Evolutionary conservation across 2,888 invertebrate genomes (phyloP), one percentile per base, ranked within the genome.

Genomic region (Hypselothyrea guttata): DNA sequence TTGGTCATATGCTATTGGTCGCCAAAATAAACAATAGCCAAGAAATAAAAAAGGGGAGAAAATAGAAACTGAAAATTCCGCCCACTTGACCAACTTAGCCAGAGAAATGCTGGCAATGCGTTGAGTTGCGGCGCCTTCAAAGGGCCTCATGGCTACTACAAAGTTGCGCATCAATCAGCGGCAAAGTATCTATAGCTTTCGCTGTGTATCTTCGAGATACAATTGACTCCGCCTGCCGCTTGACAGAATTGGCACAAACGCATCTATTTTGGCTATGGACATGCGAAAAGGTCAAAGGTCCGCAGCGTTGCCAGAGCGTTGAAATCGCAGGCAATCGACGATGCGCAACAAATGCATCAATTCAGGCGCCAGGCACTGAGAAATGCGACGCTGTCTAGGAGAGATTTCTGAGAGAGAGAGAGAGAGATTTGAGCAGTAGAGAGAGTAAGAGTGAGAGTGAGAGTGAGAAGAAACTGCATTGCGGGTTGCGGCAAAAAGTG

Each of bases 181-280:
- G 45, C 52, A 40, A 44, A 48, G 55, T 62, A 37, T 51, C 46
- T 52, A 40, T 34, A 38, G 13, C 35, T 60, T 27, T 3, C 9
- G n/a, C 51, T 46, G 30, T 46, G 61, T 55, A 64, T 69, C 74
- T 53, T 62, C 37, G 42, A 74, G 64, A 58, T 70, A 48, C 60
- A 48, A 56, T 42, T 45, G 53, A 40, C 34, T 53, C 59, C 57
- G 55, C 28, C 66, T 52, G 55, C 53, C 38, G 77, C 42, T 57
- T 78, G 78, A 79, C 78, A 81, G 81, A 79, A 84, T 73, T 79
- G 84, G 78, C 84, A 81, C 78, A 84, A 62, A 67, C 57, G 71
- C 68, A 42, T 58, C 60, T 84, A 81, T 84, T 73, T 84, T 56
- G 71, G 62, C 47, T 56, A 44, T 52, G 65, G n/a, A n/a, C 51